These are phyloP conservation scores for Discoglossus pictus DNA, from an alignment of 2,797 vertebrate genomes.

Conservation along the genomic window DNA sequence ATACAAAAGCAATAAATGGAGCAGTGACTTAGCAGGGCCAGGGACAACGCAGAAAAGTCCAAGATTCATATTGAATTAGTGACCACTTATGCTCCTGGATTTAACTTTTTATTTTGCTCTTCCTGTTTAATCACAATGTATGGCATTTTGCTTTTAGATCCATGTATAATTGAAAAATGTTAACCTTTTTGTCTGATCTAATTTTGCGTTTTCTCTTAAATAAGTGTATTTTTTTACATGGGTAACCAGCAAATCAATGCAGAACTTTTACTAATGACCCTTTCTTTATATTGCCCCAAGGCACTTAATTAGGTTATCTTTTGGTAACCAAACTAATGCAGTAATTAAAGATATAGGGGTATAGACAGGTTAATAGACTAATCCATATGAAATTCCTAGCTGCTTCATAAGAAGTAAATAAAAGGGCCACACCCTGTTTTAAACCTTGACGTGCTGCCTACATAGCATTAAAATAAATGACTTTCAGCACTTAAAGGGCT, in stretches of 20 bases:
- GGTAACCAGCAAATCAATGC: slow-evolving; percentile 34
- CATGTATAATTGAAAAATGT: too few relatives aligned
- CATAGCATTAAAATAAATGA: background rate
- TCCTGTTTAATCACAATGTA: background rate
- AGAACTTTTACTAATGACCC: background rate
- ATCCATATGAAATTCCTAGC: background rate
- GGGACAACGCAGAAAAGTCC: slow-evolving; percentile 9
- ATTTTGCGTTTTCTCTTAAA: slow-evolving; percentile 7
- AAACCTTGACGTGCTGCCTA: background rate
- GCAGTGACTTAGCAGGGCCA: slow-evolving; percentile 8
- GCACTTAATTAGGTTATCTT: background rate
- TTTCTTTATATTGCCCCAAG: background rate
- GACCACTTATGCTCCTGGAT: slow-evolving; percentile 1
- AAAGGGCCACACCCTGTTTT: background rate
- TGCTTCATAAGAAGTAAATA: background rate
- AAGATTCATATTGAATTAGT: background rate
- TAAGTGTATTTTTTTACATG: background rate
- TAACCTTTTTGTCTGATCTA: background rate
- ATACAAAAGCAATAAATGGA: slow-evolving; percentile 43
- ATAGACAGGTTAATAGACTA: background rate
- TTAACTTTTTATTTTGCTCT: slow-evolving; percentile 4
- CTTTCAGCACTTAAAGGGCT: slow-evolving; percentile 31
- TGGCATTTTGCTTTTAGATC: background rate
- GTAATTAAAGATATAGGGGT: slow-evolving; percentile 1
- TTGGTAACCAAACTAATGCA: slow-evolving; percentile 19